Evolutionary conservation across 2,888 invertebrate species (phyloP).

Genomic region (Eupithecia subfuscata): DNA sequence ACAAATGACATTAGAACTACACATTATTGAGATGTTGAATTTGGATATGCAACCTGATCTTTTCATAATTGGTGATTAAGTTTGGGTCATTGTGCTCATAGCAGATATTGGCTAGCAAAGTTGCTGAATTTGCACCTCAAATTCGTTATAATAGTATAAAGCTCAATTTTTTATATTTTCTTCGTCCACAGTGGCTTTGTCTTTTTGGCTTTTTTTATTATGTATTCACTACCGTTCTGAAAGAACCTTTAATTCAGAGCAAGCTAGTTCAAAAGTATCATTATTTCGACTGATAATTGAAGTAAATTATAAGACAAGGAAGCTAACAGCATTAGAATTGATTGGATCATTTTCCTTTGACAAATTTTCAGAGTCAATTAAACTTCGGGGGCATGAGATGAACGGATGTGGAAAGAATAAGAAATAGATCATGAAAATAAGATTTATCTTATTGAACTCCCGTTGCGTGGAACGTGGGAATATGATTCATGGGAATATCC

Average conservation of each 20-base stretch:
- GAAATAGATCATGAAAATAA: conserved; percentile 20
- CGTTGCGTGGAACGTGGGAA: neutral
- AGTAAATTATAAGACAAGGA: conserved; percentile 11
- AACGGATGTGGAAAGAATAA: conserved; percentile 29
- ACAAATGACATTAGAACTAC: too few relatives aligned
- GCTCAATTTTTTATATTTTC: too few relatives aligned
- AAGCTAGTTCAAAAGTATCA: neutral
- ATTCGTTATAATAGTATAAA: too few relatives aligned
- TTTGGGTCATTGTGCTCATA: too few relatives aligned
- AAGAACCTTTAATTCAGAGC: neutral
- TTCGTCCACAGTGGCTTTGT: too few relatives aligned
- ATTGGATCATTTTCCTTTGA: conserved; percentile 38
- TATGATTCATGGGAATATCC: too few relatives aligned
- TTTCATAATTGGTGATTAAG: too few relatives aligned
- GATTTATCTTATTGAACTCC: conserved; percentile 4
- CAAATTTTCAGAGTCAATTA: conserved; percentile 33
- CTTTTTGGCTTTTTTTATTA: too few relatives aligned
- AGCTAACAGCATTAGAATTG: conserved; percentile 30
- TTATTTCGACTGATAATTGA: neutral
- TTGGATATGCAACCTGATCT: too few relatives aligned
- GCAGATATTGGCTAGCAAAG: too few relatives aligned
- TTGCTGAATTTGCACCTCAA: too few relatives aligned
- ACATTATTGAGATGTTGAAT: too few relatives aligned
- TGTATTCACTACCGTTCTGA: neutral
- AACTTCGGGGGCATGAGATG: conserved; percentile 30